phyloP scores from a whole-genome alignment of 2,113 vertebrate species.

The Melanerpes formicivorus region DNA sequence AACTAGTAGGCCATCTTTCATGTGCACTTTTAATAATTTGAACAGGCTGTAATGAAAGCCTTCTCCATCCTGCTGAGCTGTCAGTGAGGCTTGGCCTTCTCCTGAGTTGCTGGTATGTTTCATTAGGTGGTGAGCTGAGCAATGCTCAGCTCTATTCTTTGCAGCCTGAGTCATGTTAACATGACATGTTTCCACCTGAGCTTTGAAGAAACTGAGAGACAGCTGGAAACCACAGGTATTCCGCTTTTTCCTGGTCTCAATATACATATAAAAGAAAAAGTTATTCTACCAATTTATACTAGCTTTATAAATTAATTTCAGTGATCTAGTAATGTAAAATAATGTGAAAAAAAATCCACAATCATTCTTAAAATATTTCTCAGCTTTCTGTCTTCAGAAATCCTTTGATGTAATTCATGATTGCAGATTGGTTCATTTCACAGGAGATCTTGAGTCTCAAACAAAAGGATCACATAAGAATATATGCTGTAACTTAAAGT shows the following conservation, averaged over 20 bases:
- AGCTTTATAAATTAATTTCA: background rate
- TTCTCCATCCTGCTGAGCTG: background rate
- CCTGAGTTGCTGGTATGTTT: accelerated
- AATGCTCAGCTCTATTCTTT: accelerated
- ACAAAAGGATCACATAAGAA: background rate
- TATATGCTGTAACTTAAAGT: background rate
- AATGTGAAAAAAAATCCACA: background rate
- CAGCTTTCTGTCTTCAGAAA: background rate
- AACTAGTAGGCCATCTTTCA: background rate
- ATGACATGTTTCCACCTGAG: background rate
- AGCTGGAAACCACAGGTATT: background rate
- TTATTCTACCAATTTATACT: background rate
- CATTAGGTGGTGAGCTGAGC: background rate
- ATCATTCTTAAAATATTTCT: background rate
- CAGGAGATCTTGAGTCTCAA: background rate
- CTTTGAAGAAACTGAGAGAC: background rate
- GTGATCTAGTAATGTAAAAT: background rate
- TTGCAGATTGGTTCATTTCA: background rate
- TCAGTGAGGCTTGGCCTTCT: background rate
- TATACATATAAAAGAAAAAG: background rate
- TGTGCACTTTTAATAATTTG: background rate
- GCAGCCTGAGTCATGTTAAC: background rate
- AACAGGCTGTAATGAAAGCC: background rate
- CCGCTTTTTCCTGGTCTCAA: background rate
- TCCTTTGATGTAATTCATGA: background rate